Base-by-base conservation (phyloP, 2,888 invertebrate genomes). In the Neoaliturus tenellus region DNA sequence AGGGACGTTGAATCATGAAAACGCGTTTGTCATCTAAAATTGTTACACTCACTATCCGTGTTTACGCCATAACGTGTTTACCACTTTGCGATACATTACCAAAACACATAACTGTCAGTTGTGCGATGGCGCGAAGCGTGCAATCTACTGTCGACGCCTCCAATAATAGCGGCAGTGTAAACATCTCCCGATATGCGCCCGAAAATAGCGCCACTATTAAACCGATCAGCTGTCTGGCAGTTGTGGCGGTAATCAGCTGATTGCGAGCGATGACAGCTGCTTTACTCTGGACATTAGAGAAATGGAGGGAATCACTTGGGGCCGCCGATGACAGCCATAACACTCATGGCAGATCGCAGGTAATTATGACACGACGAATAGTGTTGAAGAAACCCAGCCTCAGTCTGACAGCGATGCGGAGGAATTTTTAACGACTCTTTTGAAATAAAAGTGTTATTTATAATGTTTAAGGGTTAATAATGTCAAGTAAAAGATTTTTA, bases 31-130 rank as follows among this genome's bases (percentile, higher is more conserved):
- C 62, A 28, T 62, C 25, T 25, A 31, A 39, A 71, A 71, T 23
- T 71, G 35, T 71, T 41, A 20, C 71, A 20, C 71, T 71, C 71
- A 71, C 44, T 44, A 75, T 55, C 31, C 12, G 44, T 78, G 78
- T 78, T 78, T 78, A 78, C 55, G 1, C 35, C 33, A 35, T 39
- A 35, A 55, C 25, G 31, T 55, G 78, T 78, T 78, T 78, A 55
- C 78, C 78, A 78, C 78, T 78, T 78, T 51, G 78, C 35, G 51
- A 20, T 78, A 78, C 55, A 78, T 51, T 78, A 78, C 78, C 78
- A 78, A 75, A 78, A 78, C 78, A 28, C 78, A 78, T 78, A 78
- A 78, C 78, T 78, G 78, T 78, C 78, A 33, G 28, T 20, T 31
- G 44, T 28, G 0, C 14, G 75, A 75, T 48, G 78, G 48, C 48